These are phyloP conservation scores for Gallinago stenura DNA, from an alignment of 2,797 vertebrate species.

Conservation along the genomic window DNA sequence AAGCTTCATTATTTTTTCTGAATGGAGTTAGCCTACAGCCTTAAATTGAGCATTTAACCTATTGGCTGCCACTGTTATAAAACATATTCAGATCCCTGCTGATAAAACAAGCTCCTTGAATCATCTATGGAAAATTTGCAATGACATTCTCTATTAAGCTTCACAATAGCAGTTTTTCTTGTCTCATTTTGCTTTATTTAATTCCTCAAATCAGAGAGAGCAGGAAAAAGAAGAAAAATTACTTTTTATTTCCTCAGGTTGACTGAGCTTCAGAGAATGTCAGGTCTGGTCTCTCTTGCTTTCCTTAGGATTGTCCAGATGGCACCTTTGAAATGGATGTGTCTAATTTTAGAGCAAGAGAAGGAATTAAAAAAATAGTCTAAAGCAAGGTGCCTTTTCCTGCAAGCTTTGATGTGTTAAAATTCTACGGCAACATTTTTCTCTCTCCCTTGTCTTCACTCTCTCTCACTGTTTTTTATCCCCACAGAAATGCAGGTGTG, in stretches of 20 bases:
- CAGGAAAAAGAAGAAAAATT: neutral
- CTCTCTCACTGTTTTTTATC: neutral
- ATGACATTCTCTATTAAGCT: neutral
- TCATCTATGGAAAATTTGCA: neutral
- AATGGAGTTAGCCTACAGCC: neutral
- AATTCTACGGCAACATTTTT: neutral
- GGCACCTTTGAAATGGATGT: slow-evolving; percentile 50
- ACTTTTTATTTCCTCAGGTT: neutral
- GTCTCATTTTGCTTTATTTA: neutral
- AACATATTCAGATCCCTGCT: neutral
- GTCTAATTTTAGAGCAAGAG: slow-evolving; percentile 58
- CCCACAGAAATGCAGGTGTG: accelerated
- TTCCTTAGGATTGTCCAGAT: slow-evolving; percentile 44
- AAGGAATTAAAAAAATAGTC: neutral
- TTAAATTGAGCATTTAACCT: neutral
- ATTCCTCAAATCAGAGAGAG: slow-evolving; percentile 5
- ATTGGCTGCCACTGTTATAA: neutral
- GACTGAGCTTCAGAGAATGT: slow-evolving; percentile 18
- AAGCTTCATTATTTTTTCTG: neutral
- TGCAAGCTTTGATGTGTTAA: neutral
- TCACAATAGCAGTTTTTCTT: neutral
- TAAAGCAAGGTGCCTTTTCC: slow-evolving; percentile 47
- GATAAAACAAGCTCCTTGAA: neutral
- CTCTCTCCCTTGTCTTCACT: neutral
- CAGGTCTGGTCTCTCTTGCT: neutral